A percentile compares a stretch with the other conserved stretches of the same genome.
These are phyloP conservation scores for Genyomyrus donnyi DNA, from an alignment of 2,113 vertebrate genomes.

Conservation along the genomic window DNA sequence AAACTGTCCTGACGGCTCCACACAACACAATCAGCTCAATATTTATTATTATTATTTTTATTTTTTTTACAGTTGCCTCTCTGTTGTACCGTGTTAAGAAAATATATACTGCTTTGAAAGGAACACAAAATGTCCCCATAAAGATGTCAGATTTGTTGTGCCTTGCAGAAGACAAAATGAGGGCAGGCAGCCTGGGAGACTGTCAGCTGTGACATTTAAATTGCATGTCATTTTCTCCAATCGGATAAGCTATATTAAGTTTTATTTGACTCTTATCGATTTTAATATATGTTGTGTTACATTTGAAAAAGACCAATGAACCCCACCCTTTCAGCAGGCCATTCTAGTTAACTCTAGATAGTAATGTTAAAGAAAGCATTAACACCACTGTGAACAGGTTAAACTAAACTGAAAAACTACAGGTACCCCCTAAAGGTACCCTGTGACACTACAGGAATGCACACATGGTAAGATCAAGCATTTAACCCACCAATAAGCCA, in stretches of 20 bases:
- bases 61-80: neutral
- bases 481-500: neutral
- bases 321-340: neutral
- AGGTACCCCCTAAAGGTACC: neutral
- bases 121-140: neutral
- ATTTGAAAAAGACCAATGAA: neutral
- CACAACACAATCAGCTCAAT: conserved; percentile 1
- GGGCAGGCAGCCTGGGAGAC: neutral
- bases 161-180: neutral
- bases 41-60: neutral
- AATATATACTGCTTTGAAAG: neutral
- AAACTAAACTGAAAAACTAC: neutral
- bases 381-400: neutral
- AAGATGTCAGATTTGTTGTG: neutral
- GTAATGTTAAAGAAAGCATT: neutral
- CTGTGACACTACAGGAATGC: neutral
- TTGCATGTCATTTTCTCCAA: neutral
- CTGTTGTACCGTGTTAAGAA: neutral
- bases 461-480: neutral
- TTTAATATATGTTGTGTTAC: neutral
- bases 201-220: neutral
- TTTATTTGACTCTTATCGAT: neutral
- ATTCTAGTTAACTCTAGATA: neutral
- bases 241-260: neutral
- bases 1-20: neutral